phyloP scores from a whole-genome alignment of 2,797 vertebrate genomes.

The Acanthis flammea region DNA sequence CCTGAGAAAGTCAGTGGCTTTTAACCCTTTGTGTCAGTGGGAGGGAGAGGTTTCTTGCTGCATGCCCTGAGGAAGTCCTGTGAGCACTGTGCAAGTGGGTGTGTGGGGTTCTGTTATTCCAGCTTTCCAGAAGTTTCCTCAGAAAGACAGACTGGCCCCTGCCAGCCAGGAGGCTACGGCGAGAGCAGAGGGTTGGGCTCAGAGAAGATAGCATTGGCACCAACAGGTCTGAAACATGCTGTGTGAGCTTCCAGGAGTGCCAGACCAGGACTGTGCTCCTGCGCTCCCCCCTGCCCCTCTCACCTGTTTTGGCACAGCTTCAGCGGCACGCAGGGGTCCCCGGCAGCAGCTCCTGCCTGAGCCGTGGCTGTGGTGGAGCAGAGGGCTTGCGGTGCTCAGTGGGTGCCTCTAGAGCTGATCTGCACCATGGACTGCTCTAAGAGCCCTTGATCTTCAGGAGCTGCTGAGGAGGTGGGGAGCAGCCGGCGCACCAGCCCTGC shows the following conservation, averaged over 20 bases:
- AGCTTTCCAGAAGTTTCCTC: conserved; percentile 29
- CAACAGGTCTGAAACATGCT: not conserved
- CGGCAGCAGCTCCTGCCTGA: not conserved
- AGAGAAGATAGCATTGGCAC: not conserved
- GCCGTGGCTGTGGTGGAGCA: not conserved
- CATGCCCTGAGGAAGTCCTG: not conserved
- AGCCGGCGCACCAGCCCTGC: not conserved
- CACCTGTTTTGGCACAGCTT: rapidly evolving
- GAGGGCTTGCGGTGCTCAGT: not conserved
- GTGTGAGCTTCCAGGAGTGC: not conserved
- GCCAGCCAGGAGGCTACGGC: rapidly evolving
- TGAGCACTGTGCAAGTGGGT: not conserved
- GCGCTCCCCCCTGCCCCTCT: not conserved
- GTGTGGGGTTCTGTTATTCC: not conserved
- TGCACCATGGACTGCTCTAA: rapidly evolving
- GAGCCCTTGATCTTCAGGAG: not conserved
- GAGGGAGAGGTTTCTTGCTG: not conserved
- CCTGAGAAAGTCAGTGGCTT: not conserved
- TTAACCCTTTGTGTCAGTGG: not conserved
- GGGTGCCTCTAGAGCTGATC: not conserved
- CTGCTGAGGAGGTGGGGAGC: not conserved
- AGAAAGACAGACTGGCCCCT: not conserved
- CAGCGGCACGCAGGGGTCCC: rapidly evolving
- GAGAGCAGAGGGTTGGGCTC: not conserved
- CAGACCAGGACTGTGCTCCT: not conserved